phyloP scores from a whole-genome alignment of 1,140 invertebrate species.

The Papilio polytes region DNA sequence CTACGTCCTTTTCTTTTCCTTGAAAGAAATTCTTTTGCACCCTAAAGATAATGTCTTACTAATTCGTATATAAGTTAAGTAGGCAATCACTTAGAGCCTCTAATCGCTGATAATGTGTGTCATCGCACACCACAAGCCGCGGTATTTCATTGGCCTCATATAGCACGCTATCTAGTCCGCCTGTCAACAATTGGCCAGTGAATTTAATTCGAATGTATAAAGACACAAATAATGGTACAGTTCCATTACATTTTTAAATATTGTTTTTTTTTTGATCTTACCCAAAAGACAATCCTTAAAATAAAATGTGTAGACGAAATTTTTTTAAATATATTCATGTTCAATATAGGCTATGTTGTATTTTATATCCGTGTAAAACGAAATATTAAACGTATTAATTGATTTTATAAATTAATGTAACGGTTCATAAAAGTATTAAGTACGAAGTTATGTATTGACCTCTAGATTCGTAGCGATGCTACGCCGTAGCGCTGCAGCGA shows the following conservation, averaged over 20 bases:
- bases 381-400: too few species aligned
- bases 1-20: too few species aligned
- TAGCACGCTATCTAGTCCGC: slow-evolving; percentile 8
- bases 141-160: slow-evolving; percentile 27
- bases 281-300: too few species aligned
- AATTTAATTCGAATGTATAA: neutral
- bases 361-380: neutral
- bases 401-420: neutral
- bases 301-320: too few species aligned
- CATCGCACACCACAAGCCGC: neutral
- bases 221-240: neutral
- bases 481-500: slow-evolving; percentile 7
- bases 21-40: neutral
- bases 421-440: neutral
- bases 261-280: too few species aligned
- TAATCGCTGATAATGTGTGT: slow-evolving; percentile 31
- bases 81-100: slow-evolving; percentile 21
- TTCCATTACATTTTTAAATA: too few species aligned
- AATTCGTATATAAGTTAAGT: slow-evolving; percentile 14
- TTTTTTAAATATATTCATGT: too few species aligned
- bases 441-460: neutral
- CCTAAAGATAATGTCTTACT: neutral
- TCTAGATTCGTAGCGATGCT: slow-evolving; percentile 1
- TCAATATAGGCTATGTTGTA: too few species aligned
- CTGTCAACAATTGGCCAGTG: neutral